Base-by-base conservation (phyloP, 2,888 invertebrate species). In the Labia minor region DNA sequence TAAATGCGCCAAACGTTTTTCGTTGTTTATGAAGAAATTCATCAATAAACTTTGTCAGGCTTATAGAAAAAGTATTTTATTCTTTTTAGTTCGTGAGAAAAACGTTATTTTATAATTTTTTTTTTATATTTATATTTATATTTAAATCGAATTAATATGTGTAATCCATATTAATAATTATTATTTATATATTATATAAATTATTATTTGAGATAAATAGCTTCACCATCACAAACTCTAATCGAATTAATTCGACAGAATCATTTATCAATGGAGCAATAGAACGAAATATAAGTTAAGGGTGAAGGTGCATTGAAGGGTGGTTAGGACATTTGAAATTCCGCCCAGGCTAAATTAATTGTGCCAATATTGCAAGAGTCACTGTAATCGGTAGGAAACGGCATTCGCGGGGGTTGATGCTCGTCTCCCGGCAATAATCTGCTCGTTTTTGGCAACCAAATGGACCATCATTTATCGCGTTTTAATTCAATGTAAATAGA, bases 371-470 rank as follows among this genome's bases (percentile, higher is more conserved):
- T 49, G 49, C 49, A 49, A 49, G 49, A 49, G 49, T 49, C 49
- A 49, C 6, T 49, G 49, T 3, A 2, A 14, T 11, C 14, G 49
- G 49, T 49, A n/a, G n/a, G n/a, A n/a, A 49, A 8, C n/a, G 49
- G 49, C n/a, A 49, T 49, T 3, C 49, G 3, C 14, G 49, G 6
- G 3, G 49, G 3, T 49, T 49, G 49, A 8, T 49, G 14, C 14
- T 49, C 3, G 3, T 8, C 49, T n/a, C n/a, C n/a, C n/a, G n/a
- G 49, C 49, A 8, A 49, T 49, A 49, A 49, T 49, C 49, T 49
- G 49, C 49, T 49, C 49, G 49, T 49, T 49, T 49, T 49, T 49
- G 49, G 49, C 49, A 49, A 49, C 49, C 49, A 49, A 49, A 49
- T 49, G 49, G 49, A 49, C 49, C 49, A 49, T 49, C 49, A 49